These are phyloP conservation scores for Nibea albiflora DNA, from an alignment of 2,113 vertebrate species.

Conservation along the genomic window DNA sequence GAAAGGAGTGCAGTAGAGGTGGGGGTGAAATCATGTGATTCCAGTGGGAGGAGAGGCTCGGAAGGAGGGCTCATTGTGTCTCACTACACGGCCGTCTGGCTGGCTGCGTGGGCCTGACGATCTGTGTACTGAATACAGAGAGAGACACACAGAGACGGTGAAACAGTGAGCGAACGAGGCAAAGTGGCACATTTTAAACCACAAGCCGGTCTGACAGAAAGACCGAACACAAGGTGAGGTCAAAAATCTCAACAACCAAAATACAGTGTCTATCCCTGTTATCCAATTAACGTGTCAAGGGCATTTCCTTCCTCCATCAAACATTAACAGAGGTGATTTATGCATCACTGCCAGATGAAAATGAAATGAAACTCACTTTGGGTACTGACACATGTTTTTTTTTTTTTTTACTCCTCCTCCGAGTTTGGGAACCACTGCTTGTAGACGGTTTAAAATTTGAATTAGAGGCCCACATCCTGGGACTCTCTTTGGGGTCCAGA, in stretches of 20 bases:
- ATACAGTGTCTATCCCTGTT: no score
- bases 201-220: not conserved
- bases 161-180: slow-evolving; percentile 5
- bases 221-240: not conserved
- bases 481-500: not conserved
- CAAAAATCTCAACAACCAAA: not conserved
- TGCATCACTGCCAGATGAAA: no score
- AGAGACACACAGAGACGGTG: slow-evolving; percentile 1
- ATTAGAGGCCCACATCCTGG: not conserved
- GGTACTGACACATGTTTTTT: no score
- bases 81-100: slow-evolving; percentile 24
- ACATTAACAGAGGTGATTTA: no score
- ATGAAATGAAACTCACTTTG: no score
- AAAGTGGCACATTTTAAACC: slow-evolving; percentile 11
- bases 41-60: slow-evolving; percentile 47
- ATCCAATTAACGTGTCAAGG: no score
- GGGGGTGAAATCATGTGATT: slow-evolving; percentile 63
- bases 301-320: no score
- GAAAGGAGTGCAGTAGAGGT: not conserved
- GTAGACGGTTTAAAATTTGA: not conserved
- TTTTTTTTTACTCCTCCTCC: no score
- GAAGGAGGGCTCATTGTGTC: slow-evolving; percentile 60
- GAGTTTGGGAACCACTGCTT: not conserved
- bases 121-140: slow-evolving; percentile 66
- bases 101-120: slow-evolving; percentile 48